Conservation (phyloP, 2,113 vertebrate genomes). For the Porphyrio hochstetteri region DNA sequence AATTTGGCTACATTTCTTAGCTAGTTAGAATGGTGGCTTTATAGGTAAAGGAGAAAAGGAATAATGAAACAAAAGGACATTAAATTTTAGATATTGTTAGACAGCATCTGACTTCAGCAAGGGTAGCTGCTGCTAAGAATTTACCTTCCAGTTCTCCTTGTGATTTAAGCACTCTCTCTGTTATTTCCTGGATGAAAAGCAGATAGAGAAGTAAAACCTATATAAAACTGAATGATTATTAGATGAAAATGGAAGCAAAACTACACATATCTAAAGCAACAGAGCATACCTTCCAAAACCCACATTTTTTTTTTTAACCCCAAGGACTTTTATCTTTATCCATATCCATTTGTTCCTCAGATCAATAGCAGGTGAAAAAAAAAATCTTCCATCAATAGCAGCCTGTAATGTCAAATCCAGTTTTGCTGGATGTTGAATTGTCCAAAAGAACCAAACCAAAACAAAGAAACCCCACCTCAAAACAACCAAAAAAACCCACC, state of each 20-base stretch:
- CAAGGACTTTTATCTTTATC: not conserved
- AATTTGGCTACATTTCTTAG: not conserved
- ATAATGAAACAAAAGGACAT: not conserved
- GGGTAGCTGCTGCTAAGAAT: not conserved
- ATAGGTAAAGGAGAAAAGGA: not conserved
- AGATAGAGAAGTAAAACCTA: not conserved
- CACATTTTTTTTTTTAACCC: fast-evolving
- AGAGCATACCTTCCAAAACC: not conserved
- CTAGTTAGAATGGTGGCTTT: not conserved
- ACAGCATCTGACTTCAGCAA: not conserved
- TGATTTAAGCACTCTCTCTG: not conserved
- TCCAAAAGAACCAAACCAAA: not conserved
- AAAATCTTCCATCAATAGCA: not conserved
- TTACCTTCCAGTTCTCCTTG: not conserved
- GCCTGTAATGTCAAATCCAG: not conserved
- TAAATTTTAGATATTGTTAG: not conserved
- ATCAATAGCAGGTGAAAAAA: not conserved
- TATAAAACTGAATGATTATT: not conserved
- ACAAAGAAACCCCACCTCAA: too few relatives aligned
- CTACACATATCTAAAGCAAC: not conserved
- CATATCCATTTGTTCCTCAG: not conserved
- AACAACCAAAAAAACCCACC: too few relatives aligned
- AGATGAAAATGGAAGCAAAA: not conserved
- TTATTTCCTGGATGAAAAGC: not conserved
- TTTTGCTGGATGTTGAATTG: not conserved